These are phyloP conservation scores for Poecile montanus DNA, from an alignment of 2,797 vertebrate genomes.

Conservation along the genomic window DNA sequence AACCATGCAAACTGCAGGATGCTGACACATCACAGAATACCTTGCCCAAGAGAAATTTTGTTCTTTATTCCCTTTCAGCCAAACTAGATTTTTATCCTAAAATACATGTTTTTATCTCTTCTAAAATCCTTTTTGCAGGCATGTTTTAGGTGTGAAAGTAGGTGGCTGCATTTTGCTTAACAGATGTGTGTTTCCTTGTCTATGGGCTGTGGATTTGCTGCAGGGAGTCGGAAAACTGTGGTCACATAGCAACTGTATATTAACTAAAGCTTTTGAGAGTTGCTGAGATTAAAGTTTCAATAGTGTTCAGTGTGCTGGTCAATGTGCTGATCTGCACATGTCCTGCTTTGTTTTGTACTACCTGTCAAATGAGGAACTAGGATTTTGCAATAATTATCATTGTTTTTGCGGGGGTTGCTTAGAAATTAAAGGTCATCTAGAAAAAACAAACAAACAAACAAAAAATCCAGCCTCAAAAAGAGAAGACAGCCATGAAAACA, in stretches of 20 bases:
- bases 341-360: conserved; percentile 7
- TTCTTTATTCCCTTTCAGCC: background rate
- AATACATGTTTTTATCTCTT: background rate
- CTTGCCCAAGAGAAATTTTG: background rate
- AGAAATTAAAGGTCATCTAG: conserved; percentile 14
- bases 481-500: background rate
- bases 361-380: background rate
- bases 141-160: background rate
- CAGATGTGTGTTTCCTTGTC: background rate
- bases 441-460: background rate
- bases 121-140: background rate
- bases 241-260: background rate
- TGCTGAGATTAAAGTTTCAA: conserved; percentile 12
- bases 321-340: background rate
- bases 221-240: background rate
- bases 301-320: background rate
- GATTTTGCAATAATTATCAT: conserved; percentile 29
- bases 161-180: background rate
- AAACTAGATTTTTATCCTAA: background rate
- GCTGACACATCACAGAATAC: background rate
- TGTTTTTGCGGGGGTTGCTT: background rate
- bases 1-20: background rate
- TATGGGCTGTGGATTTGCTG: background rate
- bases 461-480: background rate
- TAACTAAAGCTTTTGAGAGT: conserved; percentile 6